phyloP scores from a whole-genome alignment of 2,113 vertebrate genomes.

The Apus apus region DNA sequence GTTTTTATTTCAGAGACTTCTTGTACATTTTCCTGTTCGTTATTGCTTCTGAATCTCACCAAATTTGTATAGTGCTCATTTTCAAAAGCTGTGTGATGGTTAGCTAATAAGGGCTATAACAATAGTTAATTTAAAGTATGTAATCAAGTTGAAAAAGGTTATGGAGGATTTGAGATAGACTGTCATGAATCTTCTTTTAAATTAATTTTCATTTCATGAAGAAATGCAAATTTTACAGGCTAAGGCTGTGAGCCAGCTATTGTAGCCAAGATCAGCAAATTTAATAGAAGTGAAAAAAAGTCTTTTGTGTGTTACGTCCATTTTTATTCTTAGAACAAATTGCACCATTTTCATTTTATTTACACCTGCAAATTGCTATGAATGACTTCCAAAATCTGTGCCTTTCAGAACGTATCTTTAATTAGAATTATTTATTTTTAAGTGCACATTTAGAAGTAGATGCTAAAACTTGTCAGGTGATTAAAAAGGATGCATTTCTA shows the following conservation, averaged over 20 bases:
- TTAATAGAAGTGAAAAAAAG: background rate
- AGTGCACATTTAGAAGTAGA: background rate
- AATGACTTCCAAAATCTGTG: background rate
- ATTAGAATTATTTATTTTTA: background rate
- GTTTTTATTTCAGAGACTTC: background rate
- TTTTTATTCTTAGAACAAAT: background rate
- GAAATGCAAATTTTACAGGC: background rate
- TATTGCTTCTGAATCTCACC: background rate
- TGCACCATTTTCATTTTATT: background rate
- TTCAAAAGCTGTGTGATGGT: background rate
- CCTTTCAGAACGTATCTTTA: background rate
- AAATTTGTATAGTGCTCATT: background rate
- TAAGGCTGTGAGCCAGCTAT: background rate
- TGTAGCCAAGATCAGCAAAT: conserved; percentile 8
- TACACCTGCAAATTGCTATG: background rate
- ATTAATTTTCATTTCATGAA: background rate
- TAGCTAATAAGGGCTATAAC: background rate
- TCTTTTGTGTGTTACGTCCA: background rate
- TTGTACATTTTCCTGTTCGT: background rate
- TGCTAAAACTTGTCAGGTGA: background rate
- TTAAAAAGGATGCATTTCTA: background rate
- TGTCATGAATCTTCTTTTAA: background rate
- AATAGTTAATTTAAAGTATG: background rate
- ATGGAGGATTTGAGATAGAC: background rate
- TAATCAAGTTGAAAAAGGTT: background rate